These are phyloP conservation scores for Paracentrotus lividus DNA, from an alignment of 53 echinoderm and acorn worm genomes.

Conservation along the genomic window DNA sequence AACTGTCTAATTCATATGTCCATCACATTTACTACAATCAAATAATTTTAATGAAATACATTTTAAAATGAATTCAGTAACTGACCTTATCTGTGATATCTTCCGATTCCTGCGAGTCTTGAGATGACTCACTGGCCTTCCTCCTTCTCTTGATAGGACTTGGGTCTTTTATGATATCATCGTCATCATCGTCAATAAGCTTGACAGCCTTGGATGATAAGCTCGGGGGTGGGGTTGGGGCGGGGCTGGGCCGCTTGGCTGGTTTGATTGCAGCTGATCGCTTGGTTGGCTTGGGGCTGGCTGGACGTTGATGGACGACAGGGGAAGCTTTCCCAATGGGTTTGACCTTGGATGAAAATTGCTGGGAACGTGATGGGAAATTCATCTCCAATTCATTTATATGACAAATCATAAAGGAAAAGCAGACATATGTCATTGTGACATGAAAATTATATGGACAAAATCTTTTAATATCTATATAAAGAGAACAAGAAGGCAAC, in stretches of 20 bases:
- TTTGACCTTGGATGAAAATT: slow-evolving; percentile 70
- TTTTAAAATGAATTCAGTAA: too few species aligned
- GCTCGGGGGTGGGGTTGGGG: neutral
- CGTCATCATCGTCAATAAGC: slow-evolving; percentile 46
- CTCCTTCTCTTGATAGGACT: slow-evolving; percentile 56
- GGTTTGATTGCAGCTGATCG: slow-evolving; percentile 54
- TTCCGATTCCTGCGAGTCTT: slow-evolving; percentile 18
- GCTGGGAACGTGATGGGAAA: neutral
- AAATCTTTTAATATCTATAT: too few species aligned
- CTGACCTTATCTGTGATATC: slow-evolving; percentile 28
- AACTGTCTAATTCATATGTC: too few species aligned
- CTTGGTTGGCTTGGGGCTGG: slow-evolving; percentile 57
- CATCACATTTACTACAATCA: too few species aligned
- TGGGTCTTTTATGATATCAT: neutral
- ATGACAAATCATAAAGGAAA: too few species aligned
- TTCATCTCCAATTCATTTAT: neutral
- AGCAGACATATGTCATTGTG: too few species aligned
- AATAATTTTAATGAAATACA: too few species aligned
- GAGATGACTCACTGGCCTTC: slow-evolving; percentile 42
- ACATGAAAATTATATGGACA: too few species aligned
- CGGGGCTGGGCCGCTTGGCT: slow-evolving; percentile 61
- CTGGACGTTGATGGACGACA: slow-evolving; percentile 77
- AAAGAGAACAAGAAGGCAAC: too few species aligned
- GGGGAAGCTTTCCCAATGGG: slow-evolving; percentile 98
- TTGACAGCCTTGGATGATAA: neutral